Conservation (phyloP, 2,113 vertebrate genomes). For the Bambusicola thoracicus region DNA sequence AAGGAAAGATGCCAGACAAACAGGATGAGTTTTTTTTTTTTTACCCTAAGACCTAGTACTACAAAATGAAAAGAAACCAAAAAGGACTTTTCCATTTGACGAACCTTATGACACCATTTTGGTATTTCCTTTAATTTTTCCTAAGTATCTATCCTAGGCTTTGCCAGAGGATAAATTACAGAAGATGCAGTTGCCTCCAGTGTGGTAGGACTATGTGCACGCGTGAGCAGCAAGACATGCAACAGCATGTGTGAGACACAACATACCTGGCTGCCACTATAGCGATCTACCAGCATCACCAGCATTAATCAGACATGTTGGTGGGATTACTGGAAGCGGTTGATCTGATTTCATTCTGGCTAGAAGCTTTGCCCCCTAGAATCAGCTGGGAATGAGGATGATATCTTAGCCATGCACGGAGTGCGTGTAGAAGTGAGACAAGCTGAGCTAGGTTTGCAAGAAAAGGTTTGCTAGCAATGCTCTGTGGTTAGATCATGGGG, state of each 20-base stretch:
- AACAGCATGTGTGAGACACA: not conserved
- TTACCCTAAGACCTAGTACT: not conserved
- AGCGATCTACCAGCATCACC: not conserved
- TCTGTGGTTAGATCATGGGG: not conserved
- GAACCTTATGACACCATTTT: not conserved
- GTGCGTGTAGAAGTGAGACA: fast-evolving
- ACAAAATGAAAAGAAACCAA: not conserved
- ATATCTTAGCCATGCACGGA: not conserved
- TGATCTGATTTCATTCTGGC: not conserved
- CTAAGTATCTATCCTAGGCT: not conserved
- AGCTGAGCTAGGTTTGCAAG: not conserved
- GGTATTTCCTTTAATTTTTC: not conserved
- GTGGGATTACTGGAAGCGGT: not conserved
- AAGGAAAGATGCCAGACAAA: slow-evolving; percentile 7
- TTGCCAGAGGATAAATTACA: not conserved
- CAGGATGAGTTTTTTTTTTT: not conserved
- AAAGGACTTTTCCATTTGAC: not conserved
- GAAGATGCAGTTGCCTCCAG: not conserved
- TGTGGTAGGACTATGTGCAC: not conserved
- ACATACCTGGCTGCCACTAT: not conserved
- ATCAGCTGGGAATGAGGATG: not conserved
- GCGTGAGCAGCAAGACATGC: fast-evolving
- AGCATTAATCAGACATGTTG: not conserved
- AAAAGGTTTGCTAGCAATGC: not conserved
- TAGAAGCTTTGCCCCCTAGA: not conserved